Conservation (phyloP, 2,113 vertebrate genomes). For the Serinus canaria region DNA sequence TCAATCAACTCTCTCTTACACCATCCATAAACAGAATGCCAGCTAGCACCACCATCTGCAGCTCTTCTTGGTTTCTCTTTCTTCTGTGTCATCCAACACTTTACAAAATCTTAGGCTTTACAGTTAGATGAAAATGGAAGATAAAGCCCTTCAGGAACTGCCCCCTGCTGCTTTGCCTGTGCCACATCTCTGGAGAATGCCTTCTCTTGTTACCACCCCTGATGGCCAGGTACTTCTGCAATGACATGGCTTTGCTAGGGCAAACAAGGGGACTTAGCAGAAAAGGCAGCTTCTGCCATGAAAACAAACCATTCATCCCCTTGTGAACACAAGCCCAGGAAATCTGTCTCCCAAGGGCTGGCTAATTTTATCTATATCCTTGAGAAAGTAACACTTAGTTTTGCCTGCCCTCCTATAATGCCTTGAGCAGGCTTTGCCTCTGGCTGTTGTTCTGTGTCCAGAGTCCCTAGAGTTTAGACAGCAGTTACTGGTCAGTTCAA, state of each 20-base stretch:
- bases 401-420: background rate
- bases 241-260: no score
- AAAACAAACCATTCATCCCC: background rate
- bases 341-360: background rate
- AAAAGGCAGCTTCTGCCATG: background rate
- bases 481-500: background rate
- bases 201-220: background rate
- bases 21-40: background rate
- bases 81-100: background rate
- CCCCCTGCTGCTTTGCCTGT: background rate
- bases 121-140: background rate
- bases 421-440: background rate
- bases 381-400: background rate
- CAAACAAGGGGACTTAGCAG: background rate
- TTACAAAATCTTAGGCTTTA: background rate
- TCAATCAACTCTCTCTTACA: background rate
- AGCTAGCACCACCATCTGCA: background rate
- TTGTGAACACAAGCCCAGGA: background rate
- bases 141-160: background rate
- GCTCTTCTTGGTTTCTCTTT: background rate
- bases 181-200: background rate
- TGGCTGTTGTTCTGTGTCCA: background rate
- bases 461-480: background rate
- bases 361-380: background rate
- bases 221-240: background rate